A percentile compares a stretch with the other conserved stretches of the same genome.
Evolutionary conservation across 2,888 invertebrate genomes (phyloP).

Genomic region (Allygus modestus): DNA sequence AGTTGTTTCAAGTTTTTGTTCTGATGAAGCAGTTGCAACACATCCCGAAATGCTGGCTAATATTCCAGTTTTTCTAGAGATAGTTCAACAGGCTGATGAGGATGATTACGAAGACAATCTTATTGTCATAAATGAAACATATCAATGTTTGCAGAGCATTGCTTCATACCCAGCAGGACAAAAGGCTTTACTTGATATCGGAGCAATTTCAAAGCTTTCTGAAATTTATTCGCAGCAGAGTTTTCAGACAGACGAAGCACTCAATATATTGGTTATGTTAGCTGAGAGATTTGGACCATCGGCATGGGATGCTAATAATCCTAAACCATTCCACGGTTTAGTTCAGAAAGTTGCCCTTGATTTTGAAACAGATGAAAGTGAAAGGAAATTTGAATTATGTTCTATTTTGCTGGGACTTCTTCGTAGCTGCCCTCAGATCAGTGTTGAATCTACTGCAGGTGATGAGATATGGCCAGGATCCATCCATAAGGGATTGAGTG

Average conservation of each 20-base stretch:
- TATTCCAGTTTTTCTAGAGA: conserved; percentile 89
- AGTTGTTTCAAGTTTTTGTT: conserved; percentile 91
- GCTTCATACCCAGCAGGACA: conserved; percentile 89
- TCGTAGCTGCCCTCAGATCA: conserved; percentile 83
- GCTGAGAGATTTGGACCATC: conserved; percentile 84
- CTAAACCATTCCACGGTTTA: conserved; percentile 88
- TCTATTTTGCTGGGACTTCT: conserved; percentile 86
- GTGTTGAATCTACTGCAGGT: conserved; percentile 80
- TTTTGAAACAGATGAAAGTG: conserved; percentile 92
- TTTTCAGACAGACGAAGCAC: conserved; percentile 93
- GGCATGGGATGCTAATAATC: conserved; percentile 86
- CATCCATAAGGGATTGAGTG: conserved; percentile 88
- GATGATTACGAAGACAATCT: conserved; percentile 91
- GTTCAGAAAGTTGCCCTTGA: conserved; percentile 90
- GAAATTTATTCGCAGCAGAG: conserved; percentile 92
- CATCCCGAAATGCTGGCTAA: conserved; percentile 91
- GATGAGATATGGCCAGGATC: conserved; percentile 90
- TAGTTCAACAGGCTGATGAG: conserved; percentile 90
- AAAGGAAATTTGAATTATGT: conserved; percentile 93
- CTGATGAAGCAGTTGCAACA: conserved; percentile 87
- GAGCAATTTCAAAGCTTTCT: conserved; percentile 88
- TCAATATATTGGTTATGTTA: conserved; percentile 87
- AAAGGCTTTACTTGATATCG: conserved; percentile 86
- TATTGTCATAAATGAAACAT: conserved; percentile 91
- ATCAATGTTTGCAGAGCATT: conserved; percentile 88